A percentile compares a stretch with the other conserved stretches of the same genome.
Conservation (phyloP, 2,797 vertebrate species). For the Silurus aristotelis region DNA sequence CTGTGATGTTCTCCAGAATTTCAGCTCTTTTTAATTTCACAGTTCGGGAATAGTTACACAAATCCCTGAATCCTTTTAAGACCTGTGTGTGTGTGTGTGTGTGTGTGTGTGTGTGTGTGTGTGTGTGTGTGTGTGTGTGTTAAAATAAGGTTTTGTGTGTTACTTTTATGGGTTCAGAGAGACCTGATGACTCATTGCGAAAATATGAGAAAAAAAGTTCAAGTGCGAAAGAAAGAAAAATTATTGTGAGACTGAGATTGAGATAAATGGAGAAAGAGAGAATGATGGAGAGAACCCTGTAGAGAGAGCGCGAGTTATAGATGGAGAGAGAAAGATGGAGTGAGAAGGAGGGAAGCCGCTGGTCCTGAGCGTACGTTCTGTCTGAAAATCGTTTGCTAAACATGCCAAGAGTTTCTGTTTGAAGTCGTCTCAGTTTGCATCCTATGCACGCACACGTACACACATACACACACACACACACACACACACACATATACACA, state of each 20-base stretch:
- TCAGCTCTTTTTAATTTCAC: neutral
- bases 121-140: neutral
- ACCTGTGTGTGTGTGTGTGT: neutral
- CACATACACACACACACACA: constrained; percentile 26
- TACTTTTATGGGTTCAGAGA: constrained; percentile 25
- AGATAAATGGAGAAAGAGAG: constrained; percentile 25
- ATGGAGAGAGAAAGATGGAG: neutral
- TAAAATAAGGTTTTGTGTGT: constrained; percentile 34
- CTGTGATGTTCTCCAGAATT: constrained; percentile 1
- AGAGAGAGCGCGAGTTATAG: neutral
- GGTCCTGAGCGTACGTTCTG: constrained; percentile 32
- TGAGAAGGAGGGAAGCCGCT: constrained; percentile 27
- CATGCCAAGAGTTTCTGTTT: constrained; percentile 55
- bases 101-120: constrained; percentile 27
- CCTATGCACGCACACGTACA: constrained; percentile 45
- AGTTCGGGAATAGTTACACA: neutral
- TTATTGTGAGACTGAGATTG: neutral
- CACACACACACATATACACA: constrained; percentile 41
- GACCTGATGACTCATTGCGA: constrained; percentile 40
- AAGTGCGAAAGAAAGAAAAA: neutral
- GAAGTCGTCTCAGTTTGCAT: constrained; percentile 56
- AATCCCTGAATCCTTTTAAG: neutral
- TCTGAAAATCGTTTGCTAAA: constrained; percentile 53
- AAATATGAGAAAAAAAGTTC: constrained; percentile 20
- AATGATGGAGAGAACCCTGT: neutral